These are phyloP conservation scores for Stenodema calcarata DNA, from an alignment of 2,888 invertebrate species.

Conservation along the genomic window DNA sequence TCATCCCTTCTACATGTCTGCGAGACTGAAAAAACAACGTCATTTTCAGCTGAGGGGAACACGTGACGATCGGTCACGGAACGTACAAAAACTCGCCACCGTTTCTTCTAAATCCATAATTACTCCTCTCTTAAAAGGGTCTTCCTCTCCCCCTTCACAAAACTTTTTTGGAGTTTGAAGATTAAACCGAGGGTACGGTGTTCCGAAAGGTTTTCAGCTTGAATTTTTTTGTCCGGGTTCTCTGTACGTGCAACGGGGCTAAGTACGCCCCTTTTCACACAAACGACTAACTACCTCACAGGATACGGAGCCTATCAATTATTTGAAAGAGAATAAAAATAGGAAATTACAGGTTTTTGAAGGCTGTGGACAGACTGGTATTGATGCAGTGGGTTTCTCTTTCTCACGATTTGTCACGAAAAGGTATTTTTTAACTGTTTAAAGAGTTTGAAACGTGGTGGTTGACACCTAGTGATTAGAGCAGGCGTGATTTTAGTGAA, in stretches of 20 bases:
- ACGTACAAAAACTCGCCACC: background rate
- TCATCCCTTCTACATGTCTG: background rate
- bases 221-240: background rate
- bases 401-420: background rate
- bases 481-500: too few species aligned
- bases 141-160: background rate
- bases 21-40: background rate
- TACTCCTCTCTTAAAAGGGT: background rate
- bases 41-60: background rate
- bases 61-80: constrained; percentile 37
- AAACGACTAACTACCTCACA: background rate
- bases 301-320: background rate
- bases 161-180: background rate
- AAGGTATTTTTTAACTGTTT: too few species aligned
- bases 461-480: too few species aligned
- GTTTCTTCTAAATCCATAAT: constrained; percentile 21
- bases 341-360: background rate
- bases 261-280: background rate
- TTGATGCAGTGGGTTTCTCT: background rate
- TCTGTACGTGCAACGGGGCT: background rate
- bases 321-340: background rate
- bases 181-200: background rate
- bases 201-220: background rate
- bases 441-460: too few species aligned
- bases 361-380: background rate